These are phyloP conservation scores for Strigamia transsilvanica DNA, from an alignment of 2,888 invertebrate genomes.

Conservation along the genomic window DNA sequence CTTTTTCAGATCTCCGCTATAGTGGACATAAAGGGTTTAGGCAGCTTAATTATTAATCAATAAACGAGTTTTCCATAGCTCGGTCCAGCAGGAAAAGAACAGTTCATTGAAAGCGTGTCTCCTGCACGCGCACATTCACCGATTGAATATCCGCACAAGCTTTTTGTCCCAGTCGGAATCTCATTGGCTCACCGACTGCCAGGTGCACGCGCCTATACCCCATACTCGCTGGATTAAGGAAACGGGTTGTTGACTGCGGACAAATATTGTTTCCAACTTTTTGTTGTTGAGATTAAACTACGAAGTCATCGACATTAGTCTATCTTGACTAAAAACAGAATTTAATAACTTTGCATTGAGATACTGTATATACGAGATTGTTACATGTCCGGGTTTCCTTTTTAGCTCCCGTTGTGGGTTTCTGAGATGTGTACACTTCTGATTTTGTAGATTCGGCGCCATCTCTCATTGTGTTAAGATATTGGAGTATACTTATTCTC, in stretches of 20 bases:
- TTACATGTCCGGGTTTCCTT: no score
- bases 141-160: conserved; percentile 14
- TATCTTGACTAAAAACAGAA: no score
- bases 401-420: no score
- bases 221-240: not conserved
- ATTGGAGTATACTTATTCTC: no score
- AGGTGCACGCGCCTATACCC: conserved; percentile 21
- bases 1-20: not conserved
- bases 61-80: conserved; percentile 32
- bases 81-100: conserved; percentile 22
- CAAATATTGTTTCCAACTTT: conserved; percentile 16
- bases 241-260: conserved; percentile 5
- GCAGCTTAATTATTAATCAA: conserved; percentile 27
- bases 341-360: no score
- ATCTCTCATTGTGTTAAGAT: no score
- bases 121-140: conserved; percentile 31
- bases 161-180: not conserved
- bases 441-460: no score
- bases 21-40: conserved; percentile 31
- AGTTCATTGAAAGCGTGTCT: conserved; percentile 38
- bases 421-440: no score
- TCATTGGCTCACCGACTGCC: not conserved
- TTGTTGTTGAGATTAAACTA: no score
- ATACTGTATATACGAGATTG: no score
- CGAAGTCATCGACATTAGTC: no score